These are phyloP conservation scores for Heterotis niloticus DNA, from an alignment of 2,113 vertebrate species.

Conservation along the genomic window DNA sequence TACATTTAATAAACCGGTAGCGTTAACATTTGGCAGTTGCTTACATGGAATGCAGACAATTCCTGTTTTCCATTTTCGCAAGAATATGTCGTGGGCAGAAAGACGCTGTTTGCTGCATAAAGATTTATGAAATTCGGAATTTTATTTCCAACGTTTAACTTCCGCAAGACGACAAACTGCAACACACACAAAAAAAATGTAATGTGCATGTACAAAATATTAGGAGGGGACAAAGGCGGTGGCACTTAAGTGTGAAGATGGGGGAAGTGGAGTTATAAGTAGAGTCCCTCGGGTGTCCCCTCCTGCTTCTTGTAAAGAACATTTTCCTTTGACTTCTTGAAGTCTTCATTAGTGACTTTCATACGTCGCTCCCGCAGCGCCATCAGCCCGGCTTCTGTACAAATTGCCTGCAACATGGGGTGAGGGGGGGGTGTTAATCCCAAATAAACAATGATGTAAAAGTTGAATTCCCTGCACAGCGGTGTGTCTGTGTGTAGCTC, in stretches of 20 bases:
- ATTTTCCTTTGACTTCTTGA: slow-evolving; percentile 98
- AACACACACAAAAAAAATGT: background rate
- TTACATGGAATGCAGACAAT: too few relatives aligned
- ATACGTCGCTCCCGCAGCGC: slow-evolving; percentile 89
- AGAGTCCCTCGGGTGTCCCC: slow-evolving; percentile 91
- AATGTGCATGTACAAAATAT: background rate
- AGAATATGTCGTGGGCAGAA: too few relatives aligned
- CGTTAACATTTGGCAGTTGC: too few relatives aligned
- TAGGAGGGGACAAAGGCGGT: background rate
- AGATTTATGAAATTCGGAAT: background rate
- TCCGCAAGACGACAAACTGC: background rate
- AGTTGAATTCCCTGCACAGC: too few relatives aligned
- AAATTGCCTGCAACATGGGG: slow-evolving; percentile 79
- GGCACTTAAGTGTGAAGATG: background rate
- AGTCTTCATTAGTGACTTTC: slow-evolving; percentile 99
- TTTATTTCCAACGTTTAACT: background rate
- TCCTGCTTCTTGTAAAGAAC: slow-evolving; percentile 98
- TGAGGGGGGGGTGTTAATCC: slow-evolving; percentile 5
- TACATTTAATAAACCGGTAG: too few relatives aligned
- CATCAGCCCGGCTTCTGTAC: slow-evolving; percentile 96
- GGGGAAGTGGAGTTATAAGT: slow-evolving; percentile 56
- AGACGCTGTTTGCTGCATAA: too few relatives aligned
- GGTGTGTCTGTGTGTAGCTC: too few relatives aligned
- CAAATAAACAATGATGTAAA: too few relatives aligned
- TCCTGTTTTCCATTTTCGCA: too few relatives aligned